These are phyloP conservation scores for Folsomia manolachei DNA, from an alignment of 2,888 invertebrate genomes.

Conservation along the genomic window DNA sequence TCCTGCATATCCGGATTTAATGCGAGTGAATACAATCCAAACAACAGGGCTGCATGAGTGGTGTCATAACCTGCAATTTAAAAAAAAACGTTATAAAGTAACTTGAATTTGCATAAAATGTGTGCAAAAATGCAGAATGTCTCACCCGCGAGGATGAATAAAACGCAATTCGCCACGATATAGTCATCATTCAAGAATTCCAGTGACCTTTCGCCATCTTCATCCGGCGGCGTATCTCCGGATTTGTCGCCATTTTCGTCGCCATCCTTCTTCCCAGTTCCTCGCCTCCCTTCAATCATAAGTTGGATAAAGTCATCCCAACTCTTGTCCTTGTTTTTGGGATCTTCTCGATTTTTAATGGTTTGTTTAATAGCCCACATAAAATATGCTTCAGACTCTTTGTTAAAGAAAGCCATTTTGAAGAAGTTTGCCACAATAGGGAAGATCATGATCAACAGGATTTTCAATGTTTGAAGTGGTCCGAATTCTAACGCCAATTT, in stretches of 20 bases:
- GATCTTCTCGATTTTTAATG: slow-evolving; percentile 56
- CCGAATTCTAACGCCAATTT: slow-evolving; percentile 51
- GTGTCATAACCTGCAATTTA: slow-evolving; percentile 38
- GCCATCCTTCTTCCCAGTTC: slow-evolving; percentile 49
- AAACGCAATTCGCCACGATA: slow-evolving; percentile 27
- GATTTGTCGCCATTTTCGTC: slow-evolving; percentile 3
- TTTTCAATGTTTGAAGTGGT: slow-evolving; percentile 51
- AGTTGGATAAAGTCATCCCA: slow-evolving; percentile 62
- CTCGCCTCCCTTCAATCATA: slow-evolving; percentile 58
- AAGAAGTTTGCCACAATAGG: slow-evolving; percentile 51
- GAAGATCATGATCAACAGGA: slow-evolving; percentile 53
- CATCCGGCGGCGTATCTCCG: background rate
- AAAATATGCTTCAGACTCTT: slow-evolving; percentile 56
- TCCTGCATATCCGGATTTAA: slow-evolving; percentile 31
- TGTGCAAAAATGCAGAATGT: no score
- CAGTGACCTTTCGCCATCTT: background rate
- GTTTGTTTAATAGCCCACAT: slow-evolving; percentile 57
- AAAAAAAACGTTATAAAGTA: no score
- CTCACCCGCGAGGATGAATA: slow-evolving; percentile 30
- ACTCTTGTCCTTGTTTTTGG: slow-evolving; percentile 56
- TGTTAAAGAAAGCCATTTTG: slow-evolving; percentile 53
- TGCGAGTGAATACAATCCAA: slow-evolving; percentile 31
- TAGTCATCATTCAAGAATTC: slow-evolving; percentile 20
- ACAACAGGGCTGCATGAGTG: slow-evolving; percentile 20
- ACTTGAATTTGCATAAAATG: no score